A percentile compares a stretch with the other conserved stretches of the same genome.
Conservation (phyloP, 1,140 invertebrate genomes). For the Bombus vancouverensis region DNA sequence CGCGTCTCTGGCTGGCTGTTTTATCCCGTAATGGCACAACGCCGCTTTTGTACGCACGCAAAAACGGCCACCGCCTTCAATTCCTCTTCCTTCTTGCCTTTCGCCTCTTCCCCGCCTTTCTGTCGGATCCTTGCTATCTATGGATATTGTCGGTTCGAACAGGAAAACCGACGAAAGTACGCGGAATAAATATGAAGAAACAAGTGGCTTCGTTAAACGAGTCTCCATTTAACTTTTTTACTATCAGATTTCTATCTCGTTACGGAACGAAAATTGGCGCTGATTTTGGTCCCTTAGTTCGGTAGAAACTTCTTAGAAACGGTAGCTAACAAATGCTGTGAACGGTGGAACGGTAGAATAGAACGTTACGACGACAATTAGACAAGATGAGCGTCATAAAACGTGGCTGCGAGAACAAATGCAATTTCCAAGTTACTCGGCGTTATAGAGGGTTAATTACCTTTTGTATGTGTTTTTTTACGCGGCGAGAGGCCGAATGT, state of each 20-base stretch:
- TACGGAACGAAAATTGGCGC: background rate
- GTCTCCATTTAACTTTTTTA: background rate
- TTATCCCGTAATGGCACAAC: conserved; percentile 10
- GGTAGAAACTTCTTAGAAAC: background rate
- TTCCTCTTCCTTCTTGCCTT: background rate
- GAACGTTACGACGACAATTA: background rate
- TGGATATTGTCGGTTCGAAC: background rate
- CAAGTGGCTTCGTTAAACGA: background rate
- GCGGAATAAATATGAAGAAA: background rate
- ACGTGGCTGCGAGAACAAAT: background rate
- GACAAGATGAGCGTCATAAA: background rate
- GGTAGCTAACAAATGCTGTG: background rate
- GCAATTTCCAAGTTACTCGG: background rate
- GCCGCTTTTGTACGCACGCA: background rate
- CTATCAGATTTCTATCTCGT: background rate
- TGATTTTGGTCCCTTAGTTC: background rate
- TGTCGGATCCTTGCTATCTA: background rate
- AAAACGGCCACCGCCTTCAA: conserved; percentile 4
- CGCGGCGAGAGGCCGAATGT: background rate
- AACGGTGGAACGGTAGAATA: background rate
- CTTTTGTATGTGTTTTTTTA: background rate
- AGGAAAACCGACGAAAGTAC: background rate
- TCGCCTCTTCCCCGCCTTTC: background rate
- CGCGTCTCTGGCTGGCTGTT: background rate
- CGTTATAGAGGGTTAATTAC: background rate